A percentile compares a stretch with the other conserved stretches of the same genome.
Evolutionary conservation across 2,888 invertebrate species (phyloP).

Genomic region (Tiphia femorata): DNA sequence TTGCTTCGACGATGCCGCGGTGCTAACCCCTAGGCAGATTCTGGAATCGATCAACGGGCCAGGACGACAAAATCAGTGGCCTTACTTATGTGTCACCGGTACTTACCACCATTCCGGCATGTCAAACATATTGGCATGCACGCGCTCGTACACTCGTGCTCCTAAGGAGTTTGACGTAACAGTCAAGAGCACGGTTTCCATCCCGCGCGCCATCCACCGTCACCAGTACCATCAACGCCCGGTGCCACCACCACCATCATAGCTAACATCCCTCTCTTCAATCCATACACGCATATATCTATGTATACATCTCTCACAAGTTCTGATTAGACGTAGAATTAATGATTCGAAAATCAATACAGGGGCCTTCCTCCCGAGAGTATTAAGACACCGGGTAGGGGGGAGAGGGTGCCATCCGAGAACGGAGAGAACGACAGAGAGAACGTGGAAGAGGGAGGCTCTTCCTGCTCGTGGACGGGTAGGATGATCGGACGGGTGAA

Average conservation of each 20-base stretch:
- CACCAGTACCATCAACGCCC: conserved; percentile 13
- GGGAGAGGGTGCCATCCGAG: conserved; percentile 43
- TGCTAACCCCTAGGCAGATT: no score
- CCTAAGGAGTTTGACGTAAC: conserved; percentile 31
- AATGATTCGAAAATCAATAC: conserved; percentile 70
- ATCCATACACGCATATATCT: conserved; percentile 10
- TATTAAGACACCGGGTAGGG: conserved; percentile 59
- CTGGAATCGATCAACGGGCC: no score
- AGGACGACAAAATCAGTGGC: no score
- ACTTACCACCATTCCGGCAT: no score
- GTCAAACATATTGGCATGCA: conserved; percentile 27
- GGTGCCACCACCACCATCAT: conserved; percentile 4
- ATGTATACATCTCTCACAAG: conserved; percentile 32
- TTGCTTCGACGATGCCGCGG: no score
- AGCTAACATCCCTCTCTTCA: no score
- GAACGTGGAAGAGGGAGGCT: conserved; percentile 17
- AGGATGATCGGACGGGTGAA: conserved; percentile 31
- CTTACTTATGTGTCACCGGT: no score
- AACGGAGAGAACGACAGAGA: conserved; percentile 34
- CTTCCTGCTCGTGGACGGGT: conserved; percentile 13
- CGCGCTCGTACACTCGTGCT: conserved; percentile 4
- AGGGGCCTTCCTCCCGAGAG: conserved; percentile 52
- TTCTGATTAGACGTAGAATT: conserved; percentile 68
- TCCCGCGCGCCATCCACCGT: conserved; percentile 9
- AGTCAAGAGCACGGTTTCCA: conserved; percentile 31